A percentile compares a stretch with the other conserved stretches of the same genome.
These are phyloP conservation scores for Lasiommata megera DNA, from an alignment of 2,888 invertebrate genomes.

Conservation along the genomic window DNA sequence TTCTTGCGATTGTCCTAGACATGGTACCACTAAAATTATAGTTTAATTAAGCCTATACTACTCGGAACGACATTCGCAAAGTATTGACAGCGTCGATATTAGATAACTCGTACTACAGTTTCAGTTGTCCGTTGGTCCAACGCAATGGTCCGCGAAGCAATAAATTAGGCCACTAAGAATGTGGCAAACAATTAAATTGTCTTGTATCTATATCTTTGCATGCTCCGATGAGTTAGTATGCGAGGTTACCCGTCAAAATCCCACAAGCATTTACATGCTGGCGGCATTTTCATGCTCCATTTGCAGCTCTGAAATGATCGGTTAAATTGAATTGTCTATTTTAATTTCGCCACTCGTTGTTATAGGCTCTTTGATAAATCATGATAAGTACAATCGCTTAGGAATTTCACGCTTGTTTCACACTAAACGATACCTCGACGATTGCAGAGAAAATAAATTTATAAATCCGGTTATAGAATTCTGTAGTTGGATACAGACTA, in stretches of 20 bases:
- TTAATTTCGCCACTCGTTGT: slow-evolving; percentile 51
- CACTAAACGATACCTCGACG: not conserved
- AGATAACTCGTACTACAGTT: not conserved
- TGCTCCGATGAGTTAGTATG: slow-evolving; percentile 55
- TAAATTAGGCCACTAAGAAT: slow-evolving; percentile 50
- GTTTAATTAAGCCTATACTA: no score
- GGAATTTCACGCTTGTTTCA: slow-evolving; percentile 44
- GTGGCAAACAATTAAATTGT: slow-evolving; percentile 54
- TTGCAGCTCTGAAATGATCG: slow-evolving; percentile 67
- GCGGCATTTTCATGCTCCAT: slow-evolving; percentile 69
- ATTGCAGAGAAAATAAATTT: slow-evolving; percentile 38
- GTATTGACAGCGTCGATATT: no score
- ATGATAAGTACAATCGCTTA: slow-evolving; percentile 46
- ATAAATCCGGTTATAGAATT: slow-evolving; percentile 24
- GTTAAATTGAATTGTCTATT: slow-evolving; percentile 64
- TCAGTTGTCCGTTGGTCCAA: slow-evolving; percentile 29
- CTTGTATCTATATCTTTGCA: slow-evolving; percentile 53
- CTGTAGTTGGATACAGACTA: no score
- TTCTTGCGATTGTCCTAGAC: no score
- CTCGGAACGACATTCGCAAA: no score
- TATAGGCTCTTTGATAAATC: slow-evolving; percentile 45
- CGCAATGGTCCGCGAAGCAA: slow-evolving; percentile 44
- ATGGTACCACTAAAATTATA: no score
- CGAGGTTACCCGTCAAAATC: slow-evolving; percentile 49
- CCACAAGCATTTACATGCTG: slow-evolving; percentile 59